Conservation (phyloP, 2,113 vertebrate species). For the Cynopterus brachyotis region DNA sequence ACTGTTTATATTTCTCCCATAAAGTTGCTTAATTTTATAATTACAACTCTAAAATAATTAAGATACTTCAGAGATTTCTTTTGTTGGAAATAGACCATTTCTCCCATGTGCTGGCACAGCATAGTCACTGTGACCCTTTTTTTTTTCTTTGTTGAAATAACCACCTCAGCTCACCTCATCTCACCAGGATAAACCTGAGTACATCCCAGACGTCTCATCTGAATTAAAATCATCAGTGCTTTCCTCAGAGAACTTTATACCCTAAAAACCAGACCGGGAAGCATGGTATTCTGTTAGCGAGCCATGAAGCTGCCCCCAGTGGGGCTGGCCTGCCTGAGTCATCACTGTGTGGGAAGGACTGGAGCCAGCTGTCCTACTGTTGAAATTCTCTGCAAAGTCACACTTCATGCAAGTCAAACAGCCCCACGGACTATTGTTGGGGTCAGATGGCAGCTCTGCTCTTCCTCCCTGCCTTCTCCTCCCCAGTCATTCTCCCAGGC, state of each 20-base stretch:
- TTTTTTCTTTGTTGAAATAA: background rate
- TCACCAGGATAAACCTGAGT: background rate
- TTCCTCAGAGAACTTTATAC: constrained; percentile 22
- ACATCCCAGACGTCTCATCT: background rate
- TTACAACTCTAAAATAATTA: constrained; percentile 21
- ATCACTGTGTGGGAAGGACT: background rate
- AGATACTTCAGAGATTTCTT: background rate
- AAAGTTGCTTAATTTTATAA: constrained; percentile 34
- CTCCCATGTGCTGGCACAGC: background rate
- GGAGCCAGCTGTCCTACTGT: constrained; percentile 39
- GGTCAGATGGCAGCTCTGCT: background rate
- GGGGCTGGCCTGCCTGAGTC: constrained; percentile 40
- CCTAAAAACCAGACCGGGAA: constrained; percentile 44
- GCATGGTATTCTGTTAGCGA: constrained; percentile 19
- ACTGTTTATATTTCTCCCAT: constrained; percentile 30
- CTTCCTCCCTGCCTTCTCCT: background rate
- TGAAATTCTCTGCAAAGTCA: constrained; percentile 59
- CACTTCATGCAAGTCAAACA: constrained; percentile 26
- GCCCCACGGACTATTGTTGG: background rate
- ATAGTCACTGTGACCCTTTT: background rate
- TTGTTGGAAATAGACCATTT: constrained; percentile 18
- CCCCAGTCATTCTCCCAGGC: background rate
- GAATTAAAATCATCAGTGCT: background rate
- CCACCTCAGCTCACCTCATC: constrained; percentile 33
- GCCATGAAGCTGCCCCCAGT: background rate